Base-by-base conservation (phyloP, 2,113 vertebrate genomes). In the Peromyscus leucopus region DNA sequence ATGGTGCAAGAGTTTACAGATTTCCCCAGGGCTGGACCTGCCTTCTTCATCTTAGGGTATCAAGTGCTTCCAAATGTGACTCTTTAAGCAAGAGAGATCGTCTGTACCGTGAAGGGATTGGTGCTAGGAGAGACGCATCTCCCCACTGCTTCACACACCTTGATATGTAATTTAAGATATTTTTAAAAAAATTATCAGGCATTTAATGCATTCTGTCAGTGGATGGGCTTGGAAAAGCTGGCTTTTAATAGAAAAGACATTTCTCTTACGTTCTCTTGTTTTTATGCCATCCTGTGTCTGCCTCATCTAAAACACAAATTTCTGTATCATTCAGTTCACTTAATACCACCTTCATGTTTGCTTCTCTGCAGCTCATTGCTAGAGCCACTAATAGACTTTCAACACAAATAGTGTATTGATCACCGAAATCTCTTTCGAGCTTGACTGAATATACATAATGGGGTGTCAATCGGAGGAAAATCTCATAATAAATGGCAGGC, bases 401-500 rank as follows among this genome's bases (percentile, higher is more conserved):
- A 85, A 0, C 94, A 90, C 80, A 96, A 91, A 97, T 95, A 93
- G 51, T 28, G 15, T 79, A 42, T 97, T 95, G 75, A 94, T 97
- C 91, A 85, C 74, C 51, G 80, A 82, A 93, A 79, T 96, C 93
- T 94, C 88, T 55, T 93, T 96, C 96, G 94, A 97, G 96, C 97
- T 95, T 96, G 95, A 95, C 61, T 6, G 39, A 93, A 83, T 96
- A 24, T 96, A 85, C n/a, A 2, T 72, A 95, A 96, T 22, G 51
- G 93, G 74, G 96, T 97, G 97, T 97, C 85, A 80, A 26, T 86
- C 82, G 71, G 96, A 48, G 96, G 74, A 5, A 82, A 93, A 12
- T 94, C 90, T 97, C 84, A 90, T 97, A 97, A 97, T 95, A 98
- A 97, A 97, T 97, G 95, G 84, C 96, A 96, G 76, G 85, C 24